Evolutionary conservation across 35 echinoderm and acorn worm species (phyloP).

Genomic region (Hemicentrotus pulcherrimus): DNA sequence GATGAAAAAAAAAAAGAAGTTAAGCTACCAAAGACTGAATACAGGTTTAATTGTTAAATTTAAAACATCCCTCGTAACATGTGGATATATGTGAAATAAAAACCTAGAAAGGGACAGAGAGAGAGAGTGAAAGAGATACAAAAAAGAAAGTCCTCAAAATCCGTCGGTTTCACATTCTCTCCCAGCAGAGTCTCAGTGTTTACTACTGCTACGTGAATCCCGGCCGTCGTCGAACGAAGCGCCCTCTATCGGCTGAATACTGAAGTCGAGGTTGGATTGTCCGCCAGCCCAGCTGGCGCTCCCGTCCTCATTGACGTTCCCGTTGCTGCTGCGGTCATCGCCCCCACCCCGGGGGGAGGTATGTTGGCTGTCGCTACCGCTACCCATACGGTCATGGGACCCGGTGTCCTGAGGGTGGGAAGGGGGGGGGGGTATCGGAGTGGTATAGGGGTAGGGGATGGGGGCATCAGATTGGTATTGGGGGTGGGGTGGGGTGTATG

Average conservation of each 20-base stretch:
- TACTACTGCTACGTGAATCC: conserved; percentile 44
- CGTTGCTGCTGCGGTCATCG: conserved; percentile 37
- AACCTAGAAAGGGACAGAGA: neutral
- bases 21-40: neutral
- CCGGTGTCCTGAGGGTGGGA: conserved; percentile 21
- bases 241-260: conserved; percentile 50
- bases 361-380: conserved; percentile 49
- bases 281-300: conserved; percentile 47
- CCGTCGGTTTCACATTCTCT: neutral
- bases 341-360: conserved; percentile 28
- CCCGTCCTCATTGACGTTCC: conserved; percentile 32
- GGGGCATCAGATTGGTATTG: neutral
- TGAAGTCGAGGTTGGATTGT: conserved; percentile 48
- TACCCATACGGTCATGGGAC: conserved; percentile 48
- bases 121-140: neutral
- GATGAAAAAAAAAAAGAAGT: neutral
- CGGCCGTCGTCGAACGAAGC: conserved; percentile 30
- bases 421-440: neutral
- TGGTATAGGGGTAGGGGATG: neutral
- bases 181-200: conserved; percentile 21
- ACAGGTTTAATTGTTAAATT: neutral
- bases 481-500: neutral
- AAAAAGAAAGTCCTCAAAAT: conserved; percentile 1
- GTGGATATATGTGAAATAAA: neutral
- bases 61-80: neutral